These are phyloP conservation scores for Trisateles emortualis DNA, from an alignment of 2,888 invertebrate species.

Conservation along the genomic window DNA sequence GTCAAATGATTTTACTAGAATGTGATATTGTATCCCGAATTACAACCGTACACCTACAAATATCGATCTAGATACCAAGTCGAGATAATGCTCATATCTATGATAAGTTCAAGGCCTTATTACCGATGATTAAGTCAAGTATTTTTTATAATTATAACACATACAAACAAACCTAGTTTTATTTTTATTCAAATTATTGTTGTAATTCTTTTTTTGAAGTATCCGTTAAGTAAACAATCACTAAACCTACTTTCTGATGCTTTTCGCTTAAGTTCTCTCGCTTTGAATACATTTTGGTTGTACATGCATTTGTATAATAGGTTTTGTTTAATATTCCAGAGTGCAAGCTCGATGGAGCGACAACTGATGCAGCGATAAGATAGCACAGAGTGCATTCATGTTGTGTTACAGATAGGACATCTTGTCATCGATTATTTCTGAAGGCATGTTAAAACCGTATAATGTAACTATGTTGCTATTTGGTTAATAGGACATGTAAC, in stretches of 20 bases:
- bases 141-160: neutral
- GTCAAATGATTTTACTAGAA: neutral
- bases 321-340: neutral
- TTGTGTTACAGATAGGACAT: neutral
- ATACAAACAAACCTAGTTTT: neutral
- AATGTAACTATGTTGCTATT: too few species aligned
- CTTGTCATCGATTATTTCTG: neutral
- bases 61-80: conserved; percentile 70
- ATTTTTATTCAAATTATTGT: too few species aligned
- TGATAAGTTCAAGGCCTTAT: conserved; percentile 62
- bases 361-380: conserved; percentile 18
- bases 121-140: conserved; percentile 47
- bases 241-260: neutral
- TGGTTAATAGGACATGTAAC: too few species aligned
- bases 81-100: conserved; percentile 64
- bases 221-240: too few species aligned
- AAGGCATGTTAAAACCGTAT: too few species aligned
- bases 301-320: neutral
- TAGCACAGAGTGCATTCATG: conserved; percentile 6
- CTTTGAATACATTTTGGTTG: neutral
- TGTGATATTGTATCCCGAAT: conserved; percentile 45
- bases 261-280: neutral
- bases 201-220: too few species aligned
- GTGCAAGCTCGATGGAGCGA: neutral
- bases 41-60: conserved; percentile 39